Evolutionary conservation across 2,888 invertebrate species (phyloP), one percentile per base, ranked within the genome.

Genomic region (Cryptophagus acutangulus): DNA sequence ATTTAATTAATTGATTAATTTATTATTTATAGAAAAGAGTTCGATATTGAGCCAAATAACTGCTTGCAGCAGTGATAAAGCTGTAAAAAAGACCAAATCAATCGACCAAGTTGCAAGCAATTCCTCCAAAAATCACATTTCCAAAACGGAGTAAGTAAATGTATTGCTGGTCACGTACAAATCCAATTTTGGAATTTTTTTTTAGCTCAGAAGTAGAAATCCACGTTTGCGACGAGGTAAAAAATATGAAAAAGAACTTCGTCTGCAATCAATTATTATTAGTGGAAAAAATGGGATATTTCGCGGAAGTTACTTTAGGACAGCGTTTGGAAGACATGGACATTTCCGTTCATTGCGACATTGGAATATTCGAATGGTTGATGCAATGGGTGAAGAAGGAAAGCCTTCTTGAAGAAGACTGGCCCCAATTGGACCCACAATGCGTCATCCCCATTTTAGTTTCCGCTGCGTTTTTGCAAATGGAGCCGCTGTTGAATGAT

Each of bases 261-360:
- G 76, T 81, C 37, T 95, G 95, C 61, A 83, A 89, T 0, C 87
- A 93, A 63, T 84, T 83, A 55, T 71, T 94, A 36, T 74, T 95
- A 10, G 80, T 93, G 0, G 81, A 83, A 38, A 91, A 94, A 71
- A 95, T 95, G 93, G 90, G 90, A 8, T 96, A 95, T 63, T 96
- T 95, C 69, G 89, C 89, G 6, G 87, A 89, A 61, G 87, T 91
- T 2, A 88, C 88, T 33, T 25, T 34, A 59, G 62, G 62, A 12
- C 63, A 64, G 50, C 55, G 54, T 35, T 45, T 64, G 28, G 62
- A 64, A 55, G 63, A 63, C 38, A 64, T 63, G 81, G 94, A 95
- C 61, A 95, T 96, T 52, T 93, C 93, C 0, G 95, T 96, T 1
- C 95, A 95, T 65, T 96, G 95, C 65, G 95, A 96, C 70, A 86